Percentiles rank a stretch among this genome's conserved stretches.
These are phyloP conservation scores for Hydropotes inermis DNA, from an alignment of 2,113 vertebrate genomes.

Conservation along the genomic window DNA sequence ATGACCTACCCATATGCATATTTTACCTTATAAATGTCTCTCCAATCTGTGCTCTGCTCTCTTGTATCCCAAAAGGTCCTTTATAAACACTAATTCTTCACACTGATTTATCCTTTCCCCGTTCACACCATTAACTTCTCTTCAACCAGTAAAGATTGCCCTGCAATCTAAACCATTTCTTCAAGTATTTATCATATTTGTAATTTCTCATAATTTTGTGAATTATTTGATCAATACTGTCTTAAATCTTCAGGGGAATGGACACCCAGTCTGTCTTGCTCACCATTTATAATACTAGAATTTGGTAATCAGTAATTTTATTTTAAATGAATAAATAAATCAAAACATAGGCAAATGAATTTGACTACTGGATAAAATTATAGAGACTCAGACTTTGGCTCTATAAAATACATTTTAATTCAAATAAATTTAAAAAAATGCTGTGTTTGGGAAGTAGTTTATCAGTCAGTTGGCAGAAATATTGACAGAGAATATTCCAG, in stretches of 20 bases:
- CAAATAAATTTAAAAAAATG: neutral
- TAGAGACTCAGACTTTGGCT: neutral
- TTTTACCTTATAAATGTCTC: neutral
- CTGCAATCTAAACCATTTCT: neutral
- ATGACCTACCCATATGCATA: accelerated
- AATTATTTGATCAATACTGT: neutral
- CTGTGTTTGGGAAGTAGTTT: neutral
- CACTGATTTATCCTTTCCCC: neutral
- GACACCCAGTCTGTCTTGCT: neutral
- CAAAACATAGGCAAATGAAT: neutral
- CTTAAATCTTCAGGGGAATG: neutral
- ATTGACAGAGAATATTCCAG: neutral
- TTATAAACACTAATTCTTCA: neutral
- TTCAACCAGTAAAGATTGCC: neutral
- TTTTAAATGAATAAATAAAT: neutral
- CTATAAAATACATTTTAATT: neutral
- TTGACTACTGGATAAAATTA: neutral
- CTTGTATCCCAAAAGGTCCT: neutral
- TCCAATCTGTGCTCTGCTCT: neutral
- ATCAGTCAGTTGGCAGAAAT: neutral
- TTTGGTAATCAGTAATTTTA: neutral
- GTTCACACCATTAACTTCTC: neutral
- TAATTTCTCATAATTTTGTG: neutral
- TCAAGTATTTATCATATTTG: neutral
- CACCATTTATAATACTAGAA: neutral